These are phyloP conservation scores for Malurus alboscapulatus DNA, from an alignment of 2,113 vertebrate species.

Conservation along the genomic window DNA sequence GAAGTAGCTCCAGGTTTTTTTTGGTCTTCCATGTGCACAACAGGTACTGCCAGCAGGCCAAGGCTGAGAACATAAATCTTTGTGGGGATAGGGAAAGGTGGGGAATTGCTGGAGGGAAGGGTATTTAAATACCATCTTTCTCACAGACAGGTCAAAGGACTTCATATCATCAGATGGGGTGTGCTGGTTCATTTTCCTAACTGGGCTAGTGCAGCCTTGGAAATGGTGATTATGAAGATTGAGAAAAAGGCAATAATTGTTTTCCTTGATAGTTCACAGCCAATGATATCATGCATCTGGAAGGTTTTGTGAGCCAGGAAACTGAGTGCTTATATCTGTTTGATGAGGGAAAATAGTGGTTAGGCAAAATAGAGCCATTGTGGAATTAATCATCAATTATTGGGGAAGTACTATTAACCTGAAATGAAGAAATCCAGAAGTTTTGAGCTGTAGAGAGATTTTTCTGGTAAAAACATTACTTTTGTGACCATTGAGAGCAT, in stretches of 20 bases:
- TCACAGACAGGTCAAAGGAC: not conserved
- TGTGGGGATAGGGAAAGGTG: not conserved
- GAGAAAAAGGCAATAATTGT: not conserved
- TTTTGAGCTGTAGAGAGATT: not conserved
- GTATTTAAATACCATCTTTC: slow-evolving; percentile 34
- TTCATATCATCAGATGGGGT: not conserved
- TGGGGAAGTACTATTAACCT: not conserved
- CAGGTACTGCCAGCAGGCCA: not conserved
- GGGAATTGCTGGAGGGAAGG: slow-evolving; percentile 14
- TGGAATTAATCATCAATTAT: not conserved
- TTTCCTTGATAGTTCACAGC: not conserved
- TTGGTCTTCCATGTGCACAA: not conserved
- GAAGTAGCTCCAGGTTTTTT: slow-evolving; percentile 25
- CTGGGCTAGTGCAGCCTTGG: not conserved
- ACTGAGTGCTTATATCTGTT: not conserved
- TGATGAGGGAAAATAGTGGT: not conserved
- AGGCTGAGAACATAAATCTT: slow-evolving; percentile 52
- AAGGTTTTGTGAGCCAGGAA: not conserved
- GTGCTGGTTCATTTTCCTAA: not conserved
- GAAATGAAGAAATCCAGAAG: not conserved
- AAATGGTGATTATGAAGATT: not conserved
- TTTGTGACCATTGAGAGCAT: not conserved
- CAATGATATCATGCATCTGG: not conserved
- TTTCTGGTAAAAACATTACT: not conserved
- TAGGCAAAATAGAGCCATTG: not conserved